Percentiles rank a stretch among this genome's conserved stretches.
Conservation (phyloP, 2,888 invertebrate genomes). For the Brachyptera risi region DNA sequence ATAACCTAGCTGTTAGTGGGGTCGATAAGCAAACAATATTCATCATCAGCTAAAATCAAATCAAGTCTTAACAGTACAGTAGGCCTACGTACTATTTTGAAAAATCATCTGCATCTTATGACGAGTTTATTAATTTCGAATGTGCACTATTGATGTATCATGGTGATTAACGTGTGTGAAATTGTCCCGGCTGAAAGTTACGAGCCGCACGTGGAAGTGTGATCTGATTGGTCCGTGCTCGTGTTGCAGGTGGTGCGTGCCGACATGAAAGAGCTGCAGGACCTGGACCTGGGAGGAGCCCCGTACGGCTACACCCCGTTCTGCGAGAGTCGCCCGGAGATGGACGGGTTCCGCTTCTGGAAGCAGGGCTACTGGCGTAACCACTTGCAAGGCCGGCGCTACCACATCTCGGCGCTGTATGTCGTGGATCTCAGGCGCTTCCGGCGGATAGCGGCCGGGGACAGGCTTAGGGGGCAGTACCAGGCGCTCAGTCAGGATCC, state of each 20-base stretch:
- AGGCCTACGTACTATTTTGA: too few species aligned
- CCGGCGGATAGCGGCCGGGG: slow-evolving; percentile 96
- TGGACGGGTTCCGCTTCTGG: slow-evolving; percentile 99
- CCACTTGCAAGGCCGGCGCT: slow-evolving; percentile 90
- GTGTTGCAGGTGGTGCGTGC: slow-evolving; percentile 86
- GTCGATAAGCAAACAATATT: too few species aligned
- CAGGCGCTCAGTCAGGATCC: slow-evolving; percentile 99
- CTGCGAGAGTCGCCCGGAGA: slow-evolving; percentile 94
- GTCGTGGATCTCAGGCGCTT: slow-evolving; percentile 96
- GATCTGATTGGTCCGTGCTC: slow-evolving; percentile 31
- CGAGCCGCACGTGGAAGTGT: too few species aligned
- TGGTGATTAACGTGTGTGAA: too few species aligned
- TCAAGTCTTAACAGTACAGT: too few species aligned
- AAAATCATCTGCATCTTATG: too few species aligned
- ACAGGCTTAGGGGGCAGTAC: slow-evolving; percentile 95
- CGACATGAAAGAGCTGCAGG: slow-evolving; percentile 87
- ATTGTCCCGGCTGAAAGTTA: too few species aligned
- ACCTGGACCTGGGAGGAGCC: slow-evolving; percentile 89
- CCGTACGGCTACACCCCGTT: slow-evolving; percentile 99
- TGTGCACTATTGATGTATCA: too few species aligned
- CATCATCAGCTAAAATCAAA: too few species aligned
- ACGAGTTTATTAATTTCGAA: too few species aligned
- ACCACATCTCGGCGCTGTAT: slow-evolving; percentile 95
- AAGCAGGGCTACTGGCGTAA: slow-evolving; percentile 99
- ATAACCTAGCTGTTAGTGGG: too few species aligned